Evolutionary conservation across 2,113 vertebrate genomes (phyloP).

Genomic region (Entomyzon cyanotis): DNA sequence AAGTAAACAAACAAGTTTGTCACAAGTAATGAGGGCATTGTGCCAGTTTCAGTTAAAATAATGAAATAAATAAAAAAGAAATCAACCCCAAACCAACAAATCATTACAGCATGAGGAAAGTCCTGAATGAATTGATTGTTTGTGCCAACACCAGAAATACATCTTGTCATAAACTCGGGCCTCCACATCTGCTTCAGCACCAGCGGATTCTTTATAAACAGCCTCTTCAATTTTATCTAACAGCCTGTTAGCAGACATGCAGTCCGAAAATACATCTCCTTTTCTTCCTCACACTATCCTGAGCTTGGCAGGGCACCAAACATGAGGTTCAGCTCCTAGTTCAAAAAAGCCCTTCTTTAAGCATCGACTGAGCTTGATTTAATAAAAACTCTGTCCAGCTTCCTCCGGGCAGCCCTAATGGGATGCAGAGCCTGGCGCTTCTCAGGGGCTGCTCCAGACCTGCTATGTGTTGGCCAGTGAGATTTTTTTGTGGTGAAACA

Average conservation of each 20-base stretch:
- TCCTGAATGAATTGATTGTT: slow-evolving; percentile 28
- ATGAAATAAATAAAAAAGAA: neutral
- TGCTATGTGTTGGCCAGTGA: neutral
- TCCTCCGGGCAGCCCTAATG: slow-evolving; percentile 20
- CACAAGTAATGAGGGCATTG: neutral
- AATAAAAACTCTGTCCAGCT: slow-evolving; percentile 39
- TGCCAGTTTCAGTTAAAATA: slow-evolving; percentile 45
- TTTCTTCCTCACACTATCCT: slow-evolving; percentile 45
- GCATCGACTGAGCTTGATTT: slow-evolving; percentile 45
- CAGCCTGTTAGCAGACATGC: slow-evolving; percentile 52
- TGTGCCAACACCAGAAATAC: slow-evolving; percentile 12
- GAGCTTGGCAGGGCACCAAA: slow-evolving; percentile 63
- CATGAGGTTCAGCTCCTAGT: slow-evolving; percentile 62
- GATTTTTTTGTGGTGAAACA: neutral
- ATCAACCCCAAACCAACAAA: neutral
- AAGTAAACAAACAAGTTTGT: slow-evolving; percentile 53
- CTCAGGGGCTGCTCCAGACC: neutral
- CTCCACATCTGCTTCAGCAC: slow-evolving; percentile 54
- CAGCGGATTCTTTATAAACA: slow-evolving; percentile 57
- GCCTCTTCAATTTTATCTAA: slow-evolving; percentile 62
- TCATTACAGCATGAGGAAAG: slow-evolving; percentile 2
- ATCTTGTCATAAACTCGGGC: slow-evolving; percentile 38
- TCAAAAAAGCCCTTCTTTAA: slow-evolving; percentile 63
- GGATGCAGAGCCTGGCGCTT: slow-evolving; percentile 26
- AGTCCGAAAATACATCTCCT: slow-evolving; percentile 60